Conservation (phyloP, 2,113 vertebrate species). For the Uria lomvia region DNA sequence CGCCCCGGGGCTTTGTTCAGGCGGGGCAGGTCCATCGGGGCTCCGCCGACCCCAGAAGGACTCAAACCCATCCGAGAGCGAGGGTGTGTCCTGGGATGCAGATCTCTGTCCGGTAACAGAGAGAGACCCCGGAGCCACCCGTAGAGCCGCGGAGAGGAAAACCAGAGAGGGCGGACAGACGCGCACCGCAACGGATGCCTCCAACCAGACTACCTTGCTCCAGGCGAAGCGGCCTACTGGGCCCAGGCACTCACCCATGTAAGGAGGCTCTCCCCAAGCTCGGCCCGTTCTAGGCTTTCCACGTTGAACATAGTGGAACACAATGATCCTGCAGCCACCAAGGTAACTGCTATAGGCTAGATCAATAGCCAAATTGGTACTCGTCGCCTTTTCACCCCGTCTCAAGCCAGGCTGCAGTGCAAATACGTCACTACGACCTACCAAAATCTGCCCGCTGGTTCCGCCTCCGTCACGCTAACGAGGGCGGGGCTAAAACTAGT, state of each 20-base stretch:
- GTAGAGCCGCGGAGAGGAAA: neutral
- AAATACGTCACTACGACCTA: neutral
- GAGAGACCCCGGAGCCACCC: neutral
- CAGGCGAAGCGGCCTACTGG: neutral
- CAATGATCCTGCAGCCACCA: neutral
- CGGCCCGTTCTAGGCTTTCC: constrained; percentile 85
- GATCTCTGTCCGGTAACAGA: neutral
- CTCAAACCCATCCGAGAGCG: neutral
- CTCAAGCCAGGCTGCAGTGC: neutral
- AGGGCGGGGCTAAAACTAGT: neutral
- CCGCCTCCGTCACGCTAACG: neutral
- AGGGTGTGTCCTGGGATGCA: neutral
- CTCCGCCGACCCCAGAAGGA: neutral
- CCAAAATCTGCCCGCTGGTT: neutral
- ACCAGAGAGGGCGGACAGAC: neutral
- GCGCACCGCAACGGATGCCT: neutral
- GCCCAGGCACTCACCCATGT: constrained; percentile 80
- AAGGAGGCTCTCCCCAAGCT: constrained; percentile 89
- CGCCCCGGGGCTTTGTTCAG: neutral
- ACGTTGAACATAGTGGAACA: constrained; percentile 76
- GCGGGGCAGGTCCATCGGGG: neutral
- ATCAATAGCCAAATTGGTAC: neutral
- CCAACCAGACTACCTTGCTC: neutral
- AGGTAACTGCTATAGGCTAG: neutral
- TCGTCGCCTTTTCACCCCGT: neutral